Evolutionary conservation across 2,888 invertebrate genomes (phyloP).

Genomic region (Leptopterna dolabrata): DNA sequence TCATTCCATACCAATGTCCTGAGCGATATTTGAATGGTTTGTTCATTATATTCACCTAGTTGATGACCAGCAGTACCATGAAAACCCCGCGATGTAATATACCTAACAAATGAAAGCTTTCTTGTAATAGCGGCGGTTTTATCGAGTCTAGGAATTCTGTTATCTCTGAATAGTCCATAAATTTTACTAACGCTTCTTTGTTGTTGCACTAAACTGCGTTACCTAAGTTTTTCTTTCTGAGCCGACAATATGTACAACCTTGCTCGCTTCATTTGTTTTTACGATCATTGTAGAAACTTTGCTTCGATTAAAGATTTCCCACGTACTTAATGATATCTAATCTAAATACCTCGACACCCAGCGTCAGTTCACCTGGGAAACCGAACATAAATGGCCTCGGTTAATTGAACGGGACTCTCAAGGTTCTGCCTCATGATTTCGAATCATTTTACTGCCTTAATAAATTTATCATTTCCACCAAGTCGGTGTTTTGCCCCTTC

Average conservation of each 20-base stretch:
- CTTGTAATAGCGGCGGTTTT: too few relatives aligned
- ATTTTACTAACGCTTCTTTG: too few relatives aligned
- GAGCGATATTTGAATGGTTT: too few relatives aligned
- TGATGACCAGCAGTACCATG: too few relatives aligned
- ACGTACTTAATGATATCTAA: slow-evolving; percentile 3
- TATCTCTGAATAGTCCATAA: too few relatives aligned
- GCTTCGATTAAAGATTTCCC: not conserved
- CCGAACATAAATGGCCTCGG: not conserved
- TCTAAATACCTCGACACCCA: not conserved
- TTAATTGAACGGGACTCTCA: not conserved
- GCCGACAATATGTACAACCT: not conserved
- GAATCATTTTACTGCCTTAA: not conserved
- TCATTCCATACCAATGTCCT: too few relatives aligned
- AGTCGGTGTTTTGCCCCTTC: not conserved
- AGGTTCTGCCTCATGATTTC: not conserved
- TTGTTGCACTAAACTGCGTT: not conserved
- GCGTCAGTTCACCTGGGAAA: not conserved
- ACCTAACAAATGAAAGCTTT: too few relatives aligned
- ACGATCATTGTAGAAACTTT: not conserved
- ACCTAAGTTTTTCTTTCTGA: not conserved
- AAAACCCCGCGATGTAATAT: too few relatives aligned
- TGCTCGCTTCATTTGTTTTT: not conserved
- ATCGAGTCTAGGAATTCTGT: too few relatives aligned
- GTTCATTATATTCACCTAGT: too few relatives aligned
- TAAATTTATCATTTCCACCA: not conserved